phyloP scores from a whole-genome alignment of 2,797 vertebrate species.

The Avahi laniger region DNA sequence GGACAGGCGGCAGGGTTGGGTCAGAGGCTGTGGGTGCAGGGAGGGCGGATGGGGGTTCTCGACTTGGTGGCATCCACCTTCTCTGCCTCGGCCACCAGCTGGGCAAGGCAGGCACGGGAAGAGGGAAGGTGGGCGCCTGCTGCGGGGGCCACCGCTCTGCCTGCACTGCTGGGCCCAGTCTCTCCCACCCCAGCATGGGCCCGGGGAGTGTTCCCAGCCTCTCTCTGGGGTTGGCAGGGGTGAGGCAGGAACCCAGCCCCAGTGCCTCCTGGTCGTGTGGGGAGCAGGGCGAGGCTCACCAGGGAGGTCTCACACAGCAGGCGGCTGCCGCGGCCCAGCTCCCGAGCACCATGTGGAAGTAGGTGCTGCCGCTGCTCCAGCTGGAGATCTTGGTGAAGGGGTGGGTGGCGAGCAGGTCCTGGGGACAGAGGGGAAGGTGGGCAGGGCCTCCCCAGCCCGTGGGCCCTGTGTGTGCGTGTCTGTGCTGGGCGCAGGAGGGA shows the following conservation, averaged over 20 bases:
- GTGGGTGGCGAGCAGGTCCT: constrained; percentile 92
- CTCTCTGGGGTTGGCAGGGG: neutral
- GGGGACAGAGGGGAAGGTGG: neutral
- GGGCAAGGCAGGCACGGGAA: too few relatives aligned
- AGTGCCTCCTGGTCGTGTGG: neutral
- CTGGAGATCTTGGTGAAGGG: constrained; percentile 95
- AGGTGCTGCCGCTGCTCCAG: constrained; percentile 98
- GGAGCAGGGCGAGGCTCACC: constrained; percentile 86
- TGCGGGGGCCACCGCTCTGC: too few relatives aligned
- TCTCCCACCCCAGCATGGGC: neutral
- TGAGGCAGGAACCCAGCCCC: accelerated
- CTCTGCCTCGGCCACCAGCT: neutral
- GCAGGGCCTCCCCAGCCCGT: neutral
- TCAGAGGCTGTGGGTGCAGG: neutral
- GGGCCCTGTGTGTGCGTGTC: accelerated
- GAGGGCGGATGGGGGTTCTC: neutral
- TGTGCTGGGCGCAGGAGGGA: too few relatives aligned
- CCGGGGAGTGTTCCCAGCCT: neutral
- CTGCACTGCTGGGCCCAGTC: neutral
- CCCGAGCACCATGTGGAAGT: constrained; percentile 97
- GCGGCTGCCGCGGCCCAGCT: constrained; percentile 92
- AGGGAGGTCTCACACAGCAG: constrained; percentile 97
- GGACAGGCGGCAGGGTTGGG: neutral
- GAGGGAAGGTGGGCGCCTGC: neutral
- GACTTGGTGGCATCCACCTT: neutral